Evolutionary conservation across 35 echinoderm and acorn worm species (phyloP), one percentile per base, ranked within the genome.

Genomic region (Apostichopus californicus): DNA sequence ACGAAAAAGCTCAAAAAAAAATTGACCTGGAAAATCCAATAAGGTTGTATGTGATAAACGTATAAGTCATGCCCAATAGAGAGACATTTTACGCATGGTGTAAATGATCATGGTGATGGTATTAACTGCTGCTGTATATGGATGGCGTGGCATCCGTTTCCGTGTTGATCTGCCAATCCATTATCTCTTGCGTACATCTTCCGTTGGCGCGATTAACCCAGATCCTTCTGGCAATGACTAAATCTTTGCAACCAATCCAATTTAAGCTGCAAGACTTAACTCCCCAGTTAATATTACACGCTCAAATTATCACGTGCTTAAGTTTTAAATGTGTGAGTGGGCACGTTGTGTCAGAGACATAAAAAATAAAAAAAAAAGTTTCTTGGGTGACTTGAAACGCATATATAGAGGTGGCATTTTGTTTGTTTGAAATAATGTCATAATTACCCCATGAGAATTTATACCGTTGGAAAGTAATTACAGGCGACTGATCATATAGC

Each of bases 391-490:
- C n/a, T 85, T 52, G 14, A 10, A 9, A 59, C 55, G 55, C 81
- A 75, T 55, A 59, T 85, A 46, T 4, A 8, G n/a, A 17, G 80
- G 80, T 83, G 46, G 80, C 46, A 83, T 10, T 83, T 83, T 85
- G 14, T 23, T 85, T 81, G 78, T 9, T 59, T 83, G 12, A 85
- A 85, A 85, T 85, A 58, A 85, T 85, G 81, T 85, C 81, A 85
- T 58, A 85, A 85, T 85, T 58, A 85, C 14, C 81, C 55, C 81
- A 85, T 85, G 81, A 85, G 81, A 85, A 55, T 85, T 85, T 18
- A 59, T 83, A 75, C 71, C 71, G 55, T 85, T 58, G 15, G 24
- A 85, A 85, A 52, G 34, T 85, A 57, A 85, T 85, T 85, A 85
- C 55, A 60, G 54, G 54, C 55, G 58, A 85, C 55, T 85, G 81